A percentile compares a stretch with the other conserved stretches of the same genome.
phyloP scores from a whole-genome alignment of 2,888 invertebrate species.

The Pteria penguin region DNA sequence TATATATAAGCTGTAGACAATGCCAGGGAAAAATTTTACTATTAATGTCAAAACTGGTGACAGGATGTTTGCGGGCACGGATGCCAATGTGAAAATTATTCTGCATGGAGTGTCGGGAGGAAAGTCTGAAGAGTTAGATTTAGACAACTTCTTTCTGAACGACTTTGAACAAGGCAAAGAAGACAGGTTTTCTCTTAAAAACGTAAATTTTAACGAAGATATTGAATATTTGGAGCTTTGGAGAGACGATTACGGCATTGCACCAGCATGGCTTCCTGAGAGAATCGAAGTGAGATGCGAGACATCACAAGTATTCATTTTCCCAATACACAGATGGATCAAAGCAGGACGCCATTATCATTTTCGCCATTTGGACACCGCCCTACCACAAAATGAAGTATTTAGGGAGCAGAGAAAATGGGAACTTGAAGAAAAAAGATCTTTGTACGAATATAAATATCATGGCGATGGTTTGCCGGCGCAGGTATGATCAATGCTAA shows the following conservation, averaged over 20 bases:
- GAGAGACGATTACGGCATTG: slow-evolving; percentile 77
- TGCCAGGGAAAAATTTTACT: no score
- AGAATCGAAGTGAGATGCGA: not conserved
- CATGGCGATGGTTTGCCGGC: slow-evolving; percentile 63
- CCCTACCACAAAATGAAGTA: slow-evolving; percentile 79
- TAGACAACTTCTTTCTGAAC: slow-evolving; percentile 77
- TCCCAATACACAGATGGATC: slow-evolving; percentile 21
- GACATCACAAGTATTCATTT: not conserved
- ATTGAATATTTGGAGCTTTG: slow-evolving; percentile 76
- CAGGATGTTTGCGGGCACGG: slow-evolving; percentile 79
- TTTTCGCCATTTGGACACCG: slow-evolving; percentile 73
- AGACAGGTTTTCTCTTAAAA: slow-evolving; percentile 46
- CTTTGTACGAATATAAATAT: slow-evolving; percentile 57
- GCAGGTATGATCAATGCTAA: slow-evolving; percentile 58
- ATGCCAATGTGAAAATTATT: slow-evolving; percentile 80
- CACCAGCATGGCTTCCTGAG: slow-evolving; percentile 77
- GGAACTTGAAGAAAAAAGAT: slow-evolving; percentile 78
- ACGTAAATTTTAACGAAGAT: slow-evolving; percentile 25
- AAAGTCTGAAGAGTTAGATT: slow-evolving; percentile 71
- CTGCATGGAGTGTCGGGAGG: slow-evolving; percentile 78
- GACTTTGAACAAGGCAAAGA: slow-evolving; percentile 72
- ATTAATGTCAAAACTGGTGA: slow-evolving; percentile 81
- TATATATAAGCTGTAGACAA: no score
- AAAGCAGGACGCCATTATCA: slow-evolving; percentile 71
- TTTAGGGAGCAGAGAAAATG: slow-evolving; percentile 75